phyloP scores from a whole-genome alignment of 2,113 vertebrate species.

The Ciconia boyciana region DNA sequence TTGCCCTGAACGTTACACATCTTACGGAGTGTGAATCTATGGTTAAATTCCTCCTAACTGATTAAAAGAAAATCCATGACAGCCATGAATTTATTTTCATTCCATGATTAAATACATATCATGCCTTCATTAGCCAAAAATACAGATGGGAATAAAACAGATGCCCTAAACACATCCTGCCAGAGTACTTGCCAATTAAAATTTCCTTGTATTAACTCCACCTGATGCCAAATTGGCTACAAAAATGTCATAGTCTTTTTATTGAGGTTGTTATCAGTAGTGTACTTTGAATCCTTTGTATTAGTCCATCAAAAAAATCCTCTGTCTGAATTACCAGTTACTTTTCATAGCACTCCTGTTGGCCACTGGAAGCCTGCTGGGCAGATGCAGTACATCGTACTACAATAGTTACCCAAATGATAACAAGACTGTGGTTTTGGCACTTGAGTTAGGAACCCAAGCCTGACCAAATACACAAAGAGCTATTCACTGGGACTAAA shows the following conservation, averaged over 20 bases:
- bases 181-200: neutral
- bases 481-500: neutral
- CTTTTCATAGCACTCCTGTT: neutral
- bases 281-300: neutral
- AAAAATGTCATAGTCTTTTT: neutral
- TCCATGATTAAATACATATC: neutral
- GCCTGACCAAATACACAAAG: neutral
- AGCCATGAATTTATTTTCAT: neutral
- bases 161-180: neutral
- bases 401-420: neutral
- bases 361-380: neutral
- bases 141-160: neutral
- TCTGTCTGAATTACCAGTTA: neutral
- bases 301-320: neutral
- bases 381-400: neutral
- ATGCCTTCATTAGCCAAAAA: neutral
- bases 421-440: neutral
- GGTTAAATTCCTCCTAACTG: neutral
- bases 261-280: neutral
- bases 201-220: neutral
- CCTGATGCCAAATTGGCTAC: neutral
- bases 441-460: neutral
- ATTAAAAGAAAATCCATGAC: neutral
- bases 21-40: neutral
- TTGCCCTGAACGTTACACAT: neutral